Evolutionary conservation across 1,140 invertebrate genomes (phyloP), one percentile per base, ranked within the genome.

Genomic region (Lanistes nyassanus): DNA sequence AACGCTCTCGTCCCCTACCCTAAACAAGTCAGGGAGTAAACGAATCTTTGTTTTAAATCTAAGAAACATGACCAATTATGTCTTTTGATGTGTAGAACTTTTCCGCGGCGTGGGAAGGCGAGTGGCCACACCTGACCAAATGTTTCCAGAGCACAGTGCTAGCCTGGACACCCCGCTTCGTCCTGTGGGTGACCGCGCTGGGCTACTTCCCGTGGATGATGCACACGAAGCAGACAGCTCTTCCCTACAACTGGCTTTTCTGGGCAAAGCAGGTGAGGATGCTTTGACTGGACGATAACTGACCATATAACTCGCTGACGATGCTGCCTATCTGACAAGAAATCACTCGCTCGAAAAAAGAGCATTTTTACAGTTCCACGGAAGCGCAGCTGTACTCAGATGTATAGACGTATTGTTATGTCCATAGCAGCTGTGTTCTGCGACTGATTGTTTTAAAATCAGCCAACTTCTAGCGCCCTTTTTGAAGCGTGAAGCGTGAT

Each of bases 241-340:
- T n/a, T 29, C 23, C 19, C 0, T 3, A 34, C 23, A 34, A 37
- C 9, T 70, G 68, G 68, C 51, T 70, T 51, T 70, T 56, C 68
- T 70, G 68, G 68, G 29, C 53, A 13, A 70, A 70, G n/a, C 68
- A 70, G 53, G 68, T 70, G 21, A 70, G 42, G 42, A 47, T 47
- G 19, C 42, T 13, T 47, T n/a, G n/a, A n/a, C n/a, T n/a, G n/a
- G n/a, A n/a, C n/a, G n/a, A n/a, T n/a, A n/a, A n/a, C n/a, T n/a
- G n/a, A n/a, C n/a, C n/a, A n/a, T n/a, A n/a, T n/a, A n/a, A n/a
- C n/a, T n/a, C n/a, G n/a, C n/a, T n/a, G n/a, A n/a, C n/a, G n/a
- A n/a, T n/a, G n/a, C n/a, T n/a, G n/a, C n/a, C n/a, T n/a, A n/a
- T n/a, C n/a, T n/a, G n/a, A n/a, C n/a, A n/a, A n/a, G n/a, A n/a